These are phyloP conservation scores for Rhinopomastus cyanomelas DNA, from an alignment of 2,113 vertebrate species.

Conservation along the genomic window DNA sequence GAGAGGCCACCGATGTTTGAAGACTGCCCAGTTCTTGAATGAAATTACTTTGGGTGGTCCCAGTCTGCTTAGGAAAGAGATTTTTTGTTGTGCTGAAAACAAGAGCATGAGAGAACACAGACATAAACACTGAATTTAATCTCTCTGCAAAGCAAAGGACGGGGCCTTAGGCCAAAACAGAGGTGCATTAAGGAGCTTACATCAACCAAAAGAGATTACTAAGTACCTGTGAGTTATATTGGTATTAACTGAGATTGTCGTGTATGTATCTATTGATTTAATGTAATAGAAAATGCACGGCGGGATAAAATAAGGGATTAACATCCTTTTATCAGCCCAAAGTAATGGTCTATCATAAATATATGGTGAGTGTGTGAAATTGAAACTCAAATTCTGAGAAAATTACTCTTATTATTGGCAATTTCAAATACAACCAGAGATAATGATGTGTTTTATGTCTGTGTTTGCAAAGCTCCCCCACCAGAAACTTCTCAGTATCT, in stretches of 20 bases:
- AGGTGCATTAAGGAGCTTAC: conserved; percentile 17
- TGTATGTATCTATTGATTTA: conserved; percentile 7
- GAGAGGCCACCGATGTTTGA: conserved; percentile 42
- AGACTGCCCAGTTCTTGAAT: conserved; percentile 43
- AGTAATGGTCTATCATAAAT: conserved; percentile 43
- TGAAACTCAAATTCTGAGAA: conserved; percentile 10
- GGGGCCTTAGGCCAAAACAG: conserved; percentile 20
- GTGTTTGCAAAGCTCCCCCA: background rate
- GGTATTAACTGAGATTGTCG: conserved; percentile 33
- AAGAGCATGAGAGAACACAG: conserved; percentile 23
- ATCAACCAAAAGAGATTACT: conserved; percentile 22
- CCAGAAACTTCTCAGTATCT: background rate
- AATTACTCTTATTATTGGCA: conserved; percentile 1
- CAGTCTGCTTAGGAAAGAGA: conserved; percentile 7
- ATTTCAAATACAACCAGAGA: conserved; percentile 35
- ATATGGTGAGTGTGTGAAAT: conserved; percentile 26
- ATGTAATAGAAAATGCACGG: conserved; percentile 28
- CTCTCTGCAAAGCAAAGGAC: background rate
- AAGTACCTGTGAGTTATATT: conserved; percentile 35
- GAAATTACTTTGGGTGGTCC: conserved; percentile 60
- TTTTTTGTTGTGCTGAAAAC: conserved; percentile 38
- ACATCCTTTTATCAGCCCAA: conserved; percentile 27
- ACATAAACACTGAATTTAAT: conserved; percentile 24
- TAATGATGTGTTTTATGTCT: conserved; percentile 2
- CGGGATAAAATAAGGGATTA: conserved; percentile 42